A percentile compares a stretch with the other conserved stretches of the same genome.
Evolutionary conservation across 1,140 invertebrate genomes (phyloP).

Genomic region (Polyergus mexicanus): DNA sequence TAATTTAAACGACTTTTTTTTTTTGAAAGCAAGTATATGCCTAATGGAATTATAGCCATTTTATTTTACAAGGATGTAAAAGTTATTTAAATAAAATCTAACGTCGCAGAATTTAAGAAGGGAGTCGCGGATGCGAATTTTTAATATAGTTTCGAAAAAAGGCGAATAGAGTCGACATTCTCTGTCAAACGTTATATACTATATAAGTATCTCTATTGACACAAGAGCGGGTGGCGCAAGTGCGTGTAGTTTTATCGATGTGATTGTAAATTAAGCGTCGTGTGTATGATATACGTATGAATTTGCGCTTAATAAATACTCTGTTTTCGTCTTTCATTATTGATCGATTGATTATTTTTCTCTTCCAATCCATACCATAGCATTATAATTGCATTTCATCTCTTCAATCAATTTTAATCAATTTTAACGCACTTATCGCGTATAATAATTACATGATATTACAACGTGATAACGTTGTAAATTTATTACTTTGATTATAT

Average conservation of each 20-base stretch:
- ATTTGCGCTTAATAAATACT: slow-evolving; percentile 71
- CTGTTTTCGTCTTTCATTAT: slow-evolving; percentile 41
- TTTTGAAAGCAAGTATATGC: background rate
- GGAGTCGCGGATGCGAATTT: background rate
- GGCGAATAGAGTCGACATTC: background rate
- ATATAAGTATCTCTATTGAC: slow-evolving; percentile 44
- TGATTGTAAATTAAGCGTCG: slow-evolving; percentile 68
- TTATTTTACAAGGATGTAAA: slow-evolving; percentile 40
- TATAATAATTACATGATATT: slow-evolving; percentile 5
- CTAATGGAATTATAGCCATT: slow-evolving; percentile 42
- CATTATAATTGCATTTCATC: background rate
- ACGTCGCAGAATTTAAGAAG: background rate
- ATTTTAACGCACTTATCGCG: background rate
- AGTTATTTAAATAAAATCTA: slow-evolving; percentile 28
- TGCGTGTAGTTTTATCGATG: slow-evolving; percentile 48
- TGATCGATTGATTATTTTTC: background rate
- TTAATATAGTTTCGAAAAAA: background rate
- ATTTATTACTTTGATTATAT: background rate
- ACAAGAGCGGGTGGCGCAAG: slow-evolving; percentile 32
- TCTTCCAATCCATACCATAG: background rate
- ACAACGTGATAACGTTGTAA: slow-evolving; percentile 1
- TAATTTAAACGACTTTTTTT: background rate
- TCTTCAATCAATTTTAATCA: background rate
- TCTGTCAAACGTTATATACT: slow-evolving; percentile 2
- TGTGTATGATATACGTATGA: slow-evolving; percentile 68